phyloP scores from a whole-genome alignment of 1,140 invertebrate species.

The Armadillidium nasatum region DNA sequence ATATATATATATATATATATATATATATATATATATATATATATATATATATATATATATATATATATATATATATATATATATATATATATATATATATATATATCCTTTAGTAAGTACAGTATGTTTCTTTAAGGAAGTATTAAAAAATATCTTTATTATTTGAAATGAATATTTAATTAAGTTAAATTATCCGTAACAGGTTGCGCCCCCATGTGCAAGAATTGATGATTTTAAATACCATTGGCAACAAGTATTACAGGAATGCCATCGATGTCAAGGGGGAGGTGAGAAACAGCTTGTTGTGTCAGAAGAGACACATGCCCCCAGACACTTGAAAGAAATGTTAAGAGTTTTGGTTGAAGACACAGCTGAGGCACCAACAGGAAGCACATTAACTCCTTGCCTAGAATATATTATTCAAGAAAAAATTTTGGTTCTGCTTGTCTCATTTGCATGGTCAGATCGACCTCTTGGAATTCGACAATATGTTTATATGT shows the following conservation, averaged over 20 bases:
- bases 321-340: constrained; percentile 36
- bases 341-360: constrained; percentile 40
- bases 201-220: constrained; percentile 42
- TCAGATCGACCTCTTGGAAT: constrained; percentile 42
- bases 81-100: not conserved
- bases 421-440: constrained; percentile 36
- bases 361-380: constrained; percentile 3
- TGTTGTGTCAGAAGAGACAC: constrained; percentile 39
- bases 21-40: too few relatives aligned
- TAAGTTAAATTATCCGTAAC: not conserved
- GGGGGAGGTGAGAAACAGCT: constrained; percentile 20
- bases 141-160: too few relatives aligned
- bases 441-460: constrained; percentile 31
- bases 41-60: too few relatives aligned
- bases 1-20: too few relatives aligned
- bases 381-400: constrained; percentile 32
- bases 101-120: not conserved
- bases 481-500: constrained; percentile 40
- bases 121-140: not conserved
- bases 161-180: not conserved
- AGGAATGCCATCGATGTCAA: constrained; percentile 35
- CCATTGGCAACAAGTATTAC: constrained; percentile 40
- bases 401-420: constrained; percentile 42
- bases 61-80: not conserved
- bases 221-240: constrained; percentile 39